Base-by-base conservation (phyloP, 2,113 vertebrate species). In the Ptychochromis oligacanthus region DNA sequence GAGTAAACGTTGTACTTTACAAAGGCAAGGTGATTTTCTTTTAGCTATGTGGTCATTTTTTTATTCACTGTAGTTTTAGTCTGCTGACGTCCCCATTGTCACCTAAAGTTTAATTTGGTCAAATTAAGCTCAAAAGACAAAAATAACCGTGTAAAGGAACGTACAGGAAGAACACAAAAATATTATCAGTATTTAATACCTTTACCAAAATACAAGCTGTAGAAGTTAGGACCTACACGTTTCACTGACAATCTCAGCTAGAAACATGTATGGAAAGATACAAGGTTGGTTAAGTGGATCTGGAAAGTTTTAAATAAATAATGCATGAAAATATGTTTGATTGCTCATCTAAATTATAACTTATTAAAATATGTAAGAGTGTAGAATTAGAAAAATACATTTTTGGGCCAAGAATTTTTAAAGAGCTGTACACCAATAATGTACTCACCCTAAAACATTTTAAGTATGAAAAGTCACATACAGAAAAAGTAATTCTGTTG, bases 381-480 rank as follows among this genome's bases (percentile, higher is more conserved):
- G 46, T 72, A 55, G 28, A 36, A 6, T 34, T 18, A 49, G 17
- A 70, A 49, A 76, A 46, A 40, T 46, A n/a, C 4, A 17, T 24
- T 60, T 40, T 3, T 36, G 17, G 18, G 28, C 6, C 0, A 11
- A 2, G 4, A 31, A 36, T 7, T 62, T 65, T n/a, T 9, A 65
- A 36, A 3, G 13, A 9, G 13, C 36, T 65, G 36, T 24, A 65
- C 38, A 65, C 40, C 14, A 46, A 0, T 40, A 36, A 64, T 24
- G 7, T 40, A 43, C 61, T 65, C 22, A 26, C 2, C 64, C n/a
- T 7, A 5, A 70, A 70, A 70, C 64, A 2, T 22, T 1, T 0
- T 24, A 1, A 18, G 40, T 28, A 65, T 3, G n/a, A 43, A 43
- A 65, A 65, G 62, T 43, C n/a, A 65, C 15, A 0, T 26, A 43